phyloP scores from a whole-genome alignment of 1,140 invertebrate species.

The Drosophila yakuba region DNA sequence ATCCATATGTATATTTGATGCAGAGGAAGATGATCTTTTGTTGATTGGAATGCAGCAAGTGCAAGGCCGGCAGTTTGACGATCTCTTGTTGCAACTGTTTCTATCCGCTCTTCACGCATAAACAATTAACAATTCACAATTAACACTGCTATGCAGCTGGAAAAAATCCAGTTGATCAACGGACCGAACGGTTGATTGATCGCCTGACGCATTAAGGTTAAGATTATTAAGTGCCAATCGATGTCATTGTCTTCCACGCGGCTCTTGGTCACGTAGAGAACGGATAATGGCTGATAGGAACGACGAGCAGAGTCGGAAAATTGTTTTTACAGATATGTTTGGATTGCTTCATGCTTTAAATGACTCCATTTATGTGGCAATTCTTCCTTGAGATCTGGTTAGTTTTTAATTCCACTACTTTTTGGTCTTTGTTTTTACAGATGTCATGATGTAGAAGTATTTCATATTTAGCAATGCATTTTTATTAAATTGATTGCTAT shows the following conservation, averaged over 20 bases:
- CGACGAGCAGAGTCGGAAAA: slow-evolving; percentile 8
- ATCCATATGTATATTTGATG: neutral
- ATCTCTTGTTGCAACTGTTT: slow-evolving; percentile 9
- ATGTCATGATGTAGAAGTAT: neutral
- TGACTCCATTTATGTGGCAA: neutral
- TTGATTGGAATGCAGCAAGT: slow-evolving; percentile 48
- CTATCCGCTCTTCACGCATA: slow-evolving; percentile 24
- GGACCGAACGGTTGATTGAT: slow-evolving; percentile 59
- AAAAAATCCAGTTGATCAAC: slow-evolving; percentile 36
- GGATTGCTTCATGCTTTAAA: neutral
- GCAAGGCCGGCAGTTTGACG: slow-evolving; percentile 25
- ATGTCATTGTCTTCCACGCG: slow-evolving; percentile 66
- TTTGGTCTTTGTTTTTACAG: neutral
- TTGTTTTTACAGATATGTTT: slow-evolving; percentile 8
- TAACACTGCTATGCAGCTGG: slow-evolving; percentile 39
- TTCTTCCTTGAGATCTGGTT: neutral
- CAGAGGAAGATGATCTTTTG: slow-evolving; percentile 35
- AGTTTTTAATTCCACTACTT: neutral
- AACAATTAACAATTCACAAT: slow-evolving; percentile 46
- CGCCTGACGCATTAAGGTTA: slow-evolving; percentile 64
- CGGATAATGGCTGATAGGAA: slow-evolving; percentile 8
- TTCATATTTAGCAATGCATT: neutral
- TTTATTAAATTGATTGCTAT: too few species aligned
- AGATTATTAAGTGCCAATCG: slow-evolving; percentile 74
- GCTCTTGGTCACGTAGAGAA: slow-evolving; percentile 26